phyloP scores from a whole-genome alignment of 1,140 invertebrate species.

The Caenorhabditis inopinata region DNA sequence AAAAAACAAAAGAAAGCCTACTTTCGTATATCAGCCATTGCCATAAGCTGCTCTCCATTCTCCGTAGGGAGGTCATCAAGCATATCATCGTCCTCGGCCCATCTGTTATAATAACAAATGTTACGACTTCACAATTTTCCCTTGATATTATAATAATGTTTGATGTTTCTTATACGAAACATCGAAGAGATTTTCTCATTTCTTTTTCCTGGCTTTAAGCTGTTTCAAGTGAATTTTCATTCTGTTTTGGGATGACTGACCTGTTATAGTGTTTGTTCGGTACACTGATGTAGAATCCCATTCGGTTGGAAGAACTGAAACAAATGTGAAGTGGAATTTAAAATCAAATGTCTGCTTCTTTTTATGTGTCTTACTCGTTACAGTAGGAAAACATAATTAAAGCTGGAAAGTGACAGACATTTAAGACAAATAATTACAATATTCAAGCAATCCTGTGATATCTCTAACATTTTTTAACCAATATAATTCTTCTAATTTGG shows the following conservation, averaged over 20 bases:
- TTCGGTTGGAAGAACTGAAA: neutral
- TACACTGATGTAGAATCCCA: conserved; percentile 12
- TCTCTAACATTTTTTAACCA: too few relatives aligned
- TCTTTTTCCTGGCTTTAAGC: neutral
- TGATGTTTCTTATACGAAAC: neutral
- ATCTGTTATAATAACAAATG: neutral
- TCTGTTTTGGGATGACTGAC: neutral
- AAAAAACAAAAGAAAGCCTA: neutral
- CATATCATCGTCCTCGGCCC: conserved; percentile 23
- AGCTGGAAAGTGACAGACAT: too few relatives aligned
- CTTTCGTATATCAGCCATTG: conserved; percentile 21
- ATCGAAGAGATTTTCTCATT: neutral
- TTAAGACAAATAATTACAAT: too few relatives aligned
- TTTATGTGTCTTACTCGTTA: too few relatives aligned
- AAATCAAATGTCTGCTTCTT: too few relatives aligned
- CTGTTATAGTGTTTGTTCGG: conserved; percentile 26
- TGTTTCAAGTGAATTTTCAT: neutral
- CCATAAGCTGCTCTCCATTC: conserved; percentile 14
- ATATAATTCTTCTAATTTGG: too few relatives aligned
- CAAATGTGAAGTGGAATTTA: neutral
- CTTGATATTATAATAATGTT: neutral
- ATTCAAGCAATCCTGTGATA: too few relatives aligned
- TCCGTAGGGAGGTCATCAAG: conserved; percentile 26
- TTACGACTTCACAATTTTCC: conserved; percentile 9
- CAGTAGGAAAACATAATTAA: too few relatives aligned